A percentile compares a stretch with the other conserved stretches of the same genome.
Evolutionary conservation across 2,113 vertebrate species (phyloP).

Genomic region (Sminthopsis crassicaudata): DNA sequence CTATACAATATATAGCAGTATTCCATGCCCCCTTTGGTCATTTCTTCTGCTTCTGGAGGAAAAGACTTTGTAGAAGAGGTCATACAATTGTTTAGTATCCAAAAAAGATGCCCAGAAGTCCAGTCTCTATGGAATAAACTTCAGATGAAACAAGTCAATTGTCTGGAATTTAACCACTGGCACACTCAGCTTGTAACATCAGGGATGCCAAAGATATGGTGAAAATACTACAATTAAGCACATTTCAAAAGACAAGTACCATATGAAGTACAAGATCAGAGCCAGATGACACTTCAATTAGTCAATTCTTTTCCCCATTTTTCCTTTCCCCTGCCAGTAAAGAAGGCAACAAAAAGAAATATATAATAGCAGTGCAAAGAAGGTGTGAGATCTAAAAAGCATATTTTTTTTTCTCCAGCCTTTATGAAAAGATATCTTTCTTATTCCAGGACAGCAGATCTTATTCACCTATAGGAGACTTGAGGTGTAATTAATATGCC

Average conservation of each 20-base stretch:
- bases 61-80: not conserved
- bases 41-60: not conserved
- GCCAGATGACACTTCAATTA: not conserved
- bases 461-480: not conserved
- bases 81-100: not conserved
- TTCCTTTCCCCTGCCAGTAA: not conserved
- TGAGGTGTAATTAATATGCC: not conserved
- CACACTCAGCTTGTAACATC: not conserved
- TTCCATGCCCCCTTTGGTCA: not conserved
- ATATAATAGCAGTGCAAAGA: not conserved
- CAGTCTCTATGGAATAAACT: not conserved
- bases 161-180: not conserved
- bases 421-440: not conserved
- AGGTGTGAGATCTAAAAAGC: not conserved
- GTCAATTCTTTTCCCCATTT: not conserved
- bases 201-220: not conserved
- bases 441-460: not conserved
- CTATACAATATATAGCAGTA: not conserved
- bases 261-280: not conserved
- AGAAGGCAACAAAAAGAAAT: not conserved
- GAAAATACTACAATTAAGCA: not conserved
- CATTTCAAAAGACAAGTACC: not conserved
- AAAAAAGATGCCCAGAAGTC: not conserved
- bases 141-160: not conserved
- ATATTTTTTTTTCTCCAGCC: not conserved